phyloP scores from a whole-genome alignment of 1,140 invertebrate genomes.

The Scaptomyza graminum region DNA sequence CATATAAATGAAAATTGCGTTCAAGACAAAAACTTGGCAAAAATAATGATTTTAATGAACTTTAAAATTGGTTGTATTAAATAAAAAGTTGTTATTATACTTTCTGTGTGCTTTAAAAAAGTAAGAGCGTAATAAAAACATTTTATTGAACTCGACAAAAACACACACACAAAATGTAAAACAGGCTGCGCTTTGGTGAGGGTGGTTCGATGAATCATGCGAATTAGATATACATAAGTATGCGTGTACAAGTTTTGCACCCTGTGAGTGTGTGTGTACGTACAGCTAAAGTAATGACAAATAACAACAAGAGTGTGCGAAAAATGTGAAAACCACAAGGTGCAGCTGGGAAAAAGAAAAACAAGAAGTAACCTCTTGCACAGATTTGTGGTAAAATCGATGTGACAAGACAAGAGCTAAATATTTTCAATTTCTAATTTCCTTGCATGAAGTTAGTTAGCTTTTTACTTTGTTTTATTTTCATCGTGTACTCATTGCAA shows the following conservation, averaged over 20 bases:
- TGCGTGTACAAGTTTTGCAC: conserved; percentile 26
- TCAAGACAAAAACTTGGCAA: background rate
- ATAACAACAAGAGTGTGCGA: conserved; percentile 68
- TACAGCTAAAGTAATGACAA: conserved; percentile 53
- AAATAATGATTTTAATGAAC: background rate
- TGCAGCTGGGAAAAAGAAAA: conserved; percentile 34
- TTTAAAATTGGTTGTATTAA: background rate
- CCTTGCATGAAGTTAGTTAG: background rate
- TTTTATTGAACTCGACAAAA: conserved; percentile 33
- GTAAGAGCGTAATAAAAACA: background rate
- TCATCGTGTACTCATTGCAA: conserved; percentile 19
- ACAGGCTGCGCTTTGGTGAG: conserved; percentile 29
- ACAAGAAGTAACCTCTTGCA: conserved; percentile 30
- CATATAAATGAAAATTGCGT: background rate
- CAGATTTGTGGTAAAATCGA: conserved; percentile 70
- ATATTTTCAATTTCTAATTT: conserved; percentile 1
- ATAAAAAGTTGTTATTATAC: background rate
- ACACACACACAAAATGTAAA: conserved; percentile 7
- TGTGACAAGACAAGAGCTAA: conserved; percentile 16
- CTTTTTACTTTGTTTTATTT: conserved; percentile 28
- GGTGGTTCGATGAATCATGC: conserved; percentile 74
- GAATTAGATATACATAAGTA: conserved; percentile 31
- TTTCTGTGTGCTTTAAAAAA: too few species aligned
- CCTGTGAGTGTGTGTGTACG: conserved; percentile 12
- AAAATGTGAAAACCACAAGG: conserved; percentile 19